A percentile compares a stretch with the other conserved stretches of the same genome.
Evolutionary conservation across 2,888 invertebrate genomes (phyloP).

Genomic region (Clepsis dumicolana): DNA sequence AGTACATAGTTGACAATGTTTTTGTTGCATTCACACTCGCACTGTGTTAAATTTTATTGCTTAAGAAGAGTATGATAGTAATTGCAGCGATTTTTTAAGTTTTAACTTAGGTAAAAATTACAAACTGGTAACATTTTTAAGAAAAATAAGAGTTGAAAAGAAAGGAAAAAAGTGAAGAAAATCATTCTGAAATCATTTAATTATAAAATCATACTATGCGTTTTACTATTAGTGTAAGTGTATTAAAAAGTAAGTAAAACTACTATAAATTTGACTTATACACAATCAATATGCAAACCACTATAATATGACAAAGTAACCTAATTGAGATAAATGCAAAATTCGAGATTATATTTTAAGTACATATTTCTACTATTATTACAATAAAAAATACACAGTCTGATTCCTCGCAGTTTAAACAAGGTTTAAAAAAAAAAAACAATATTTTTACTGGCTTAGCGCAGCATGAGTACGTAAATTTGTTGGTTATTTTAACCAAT

Average conservation of each 20-base stretch:
- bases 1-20: too few relatives aligned
- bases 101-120: neutral
- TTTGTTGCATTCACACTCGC: too few relatives aligned
- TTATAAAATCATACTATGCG: neutral
- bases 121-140: constrained; percentile 29
- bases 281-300: neutral
- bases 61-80: too few relatives aligned
- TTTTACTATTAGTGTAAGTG: neutral
- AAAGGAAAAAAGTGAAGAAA: constrained; percentile 8
- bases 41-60: too few relatives aligned
- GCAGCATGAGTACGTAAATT: neutral
- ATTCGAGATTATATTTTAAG: constrained; percentile 1
- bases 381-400: neutral
- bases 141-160: constrained; percentile 7
- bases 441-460: neutral
- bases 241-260: neutral
- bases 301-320: neutral
- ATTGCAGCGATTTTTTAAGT: too few relatives aligned
- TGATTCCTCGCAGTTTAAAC: too few relatives aligned
- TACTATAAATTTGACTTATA: neutral
- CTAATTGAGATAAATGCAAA: neutral
- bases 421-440: neutral
- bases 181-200: constrained; percentile 8
- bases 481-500: neutral
- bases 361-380: too few relatives aligned